Evolutionary conservation across 2,113 vertebrate genomes (phyloP).

Genomic region (Labeo catla): DNA sequence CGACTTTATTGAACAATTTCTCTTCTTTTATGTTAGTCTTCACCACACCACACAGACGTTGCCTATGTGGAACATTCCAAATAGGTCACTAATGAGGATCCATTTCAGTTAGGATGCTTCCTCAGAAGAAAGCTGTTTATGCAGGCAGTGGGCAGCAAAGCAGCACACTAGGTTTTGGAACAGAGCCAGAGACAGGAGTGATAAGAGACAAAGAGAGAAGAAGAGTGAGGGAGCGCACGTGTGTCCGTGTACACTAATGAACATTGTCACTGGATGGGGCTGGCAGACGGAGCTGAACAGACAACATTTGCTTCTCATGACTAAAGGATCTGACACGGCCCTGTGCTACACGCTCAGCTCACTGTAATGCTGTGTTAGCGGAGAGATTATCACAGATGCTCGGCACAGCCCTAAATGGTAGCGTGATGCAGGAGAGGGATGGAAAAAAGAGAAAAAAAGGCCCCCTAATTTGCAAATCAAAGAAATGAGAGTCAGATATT

Average conservation of each 20-base stretch:
- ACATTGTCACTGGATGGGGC: neutral
- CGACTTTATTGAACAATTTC: no score
- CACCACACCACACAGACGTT: no score
- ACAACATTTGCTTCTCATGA: neutral
- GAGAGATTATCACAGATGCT: slow-evolving; percentile 34
- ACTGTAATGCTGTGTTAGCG: slow-evolving; percentile 23
- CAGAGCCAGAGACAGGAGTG: neutral
- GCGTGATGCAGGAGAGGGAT: neutral
- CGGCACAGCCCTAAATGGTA: neutral
- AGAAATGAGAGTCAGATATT: slow-evolving; percentile 71
- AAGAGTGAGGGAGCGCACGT: neutral
- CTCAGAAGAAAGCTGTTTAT: neutral
- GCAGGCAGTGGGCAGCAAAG: slow-evolving; percentile 48
- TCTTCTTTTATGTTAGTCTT: no score
- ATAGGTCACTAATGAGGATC: no score
- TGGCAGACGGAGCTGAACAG: neutral
- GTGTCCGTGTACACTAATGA: neutral
- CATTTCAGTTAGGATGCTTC: neutral
- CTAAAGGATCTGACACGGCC: slow-evolving; percentile 35
- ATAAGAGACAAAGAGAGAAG: slow-evolving; percentile 1
- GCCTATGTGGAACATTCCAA: no score
- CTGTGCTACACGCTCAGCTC: slow-evolving; percentile 12
- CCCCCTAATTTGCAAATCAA: slow-evolving; percentile 75
- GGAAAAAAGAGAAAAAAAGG: slow-evolving; percentile 47
- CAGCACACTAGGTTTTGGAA: slow-evolving; percentile 45